phyloP scores from a whole-genome alignment of 1,140 invertebrate species.

The Procambarus clarkii region DNA sequence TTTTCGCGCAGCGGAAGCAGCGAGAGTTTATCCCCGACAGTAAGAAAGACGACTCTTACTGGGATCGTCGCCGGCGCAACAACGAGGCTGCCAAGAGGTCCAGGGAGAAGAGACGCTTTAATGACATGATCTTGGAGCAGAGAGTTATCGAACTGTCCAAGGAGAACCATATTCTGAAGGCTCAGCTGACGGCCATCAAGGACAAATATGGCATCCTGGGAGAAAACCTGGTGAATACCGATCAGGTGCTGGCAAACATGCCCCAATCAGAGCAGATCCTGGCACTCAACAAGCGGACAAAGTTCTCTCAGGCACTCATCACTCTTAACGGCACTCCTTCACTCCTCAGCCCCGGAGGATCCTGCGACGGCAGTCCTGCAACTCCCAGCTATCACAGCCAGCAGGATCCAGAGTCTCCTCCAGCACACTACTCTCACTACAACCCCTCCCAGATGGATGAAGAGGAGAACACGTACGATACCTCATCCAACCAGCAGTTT shows the following conservation, averaged over 20 bases:
- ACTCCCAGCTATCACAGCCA: neutral
- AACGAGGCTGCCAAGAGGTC: conserved; percentile 97
- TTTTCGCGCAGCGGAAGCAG: conserved; percentile 91
- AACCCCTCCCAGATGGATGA: conserved; percentile 46
- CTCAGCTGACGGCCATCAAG: conserved; percentile 93
- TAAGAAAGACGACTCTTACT: conserved; percentile 98
- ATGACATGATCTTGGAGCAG: conserved; percentile 97
- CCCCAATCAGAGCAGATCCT: conserved; percentile 89
- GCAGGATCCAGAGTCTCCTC: conserved; percentile 48
- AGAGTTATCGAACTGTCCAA: conserved; percentile 94
- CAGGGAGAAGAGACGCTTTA: conserved; percentile 94
- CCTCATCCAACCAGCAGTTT: conserved; percentile 50
- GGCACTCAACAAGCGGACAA: conserved; percentile 87
- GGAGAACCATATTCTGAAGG: conserved; percentile 94
- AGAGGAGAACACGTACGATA: conserved; percentile 33
- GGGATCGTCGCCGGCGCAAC: conserved; percentile 94
- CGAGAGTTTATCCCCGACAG: conserved; percentile 97
- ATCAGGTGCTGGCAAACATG: conserved; percentile 89
- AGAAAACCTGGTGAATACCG: conserved; percentile 88
- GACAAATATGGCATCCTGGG: conserved; percentile 95
- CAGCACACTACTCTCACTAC: conserved; percentile 51
- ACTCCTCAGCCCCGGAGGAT: conserved; percentile 46
- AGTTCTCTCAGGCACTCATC: conserved; percentile 75
- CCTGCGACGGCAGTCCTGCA: conserved; percentile 1
- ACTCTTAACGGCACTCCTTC: conserved; percentile 57